Percentiles rank a stretch among this genome's conserved stretches.
Evolutionary conservation across 64 coral and sea anemone genomes (phyloP).

Genomic region (Montipora foliosa): DNA sequence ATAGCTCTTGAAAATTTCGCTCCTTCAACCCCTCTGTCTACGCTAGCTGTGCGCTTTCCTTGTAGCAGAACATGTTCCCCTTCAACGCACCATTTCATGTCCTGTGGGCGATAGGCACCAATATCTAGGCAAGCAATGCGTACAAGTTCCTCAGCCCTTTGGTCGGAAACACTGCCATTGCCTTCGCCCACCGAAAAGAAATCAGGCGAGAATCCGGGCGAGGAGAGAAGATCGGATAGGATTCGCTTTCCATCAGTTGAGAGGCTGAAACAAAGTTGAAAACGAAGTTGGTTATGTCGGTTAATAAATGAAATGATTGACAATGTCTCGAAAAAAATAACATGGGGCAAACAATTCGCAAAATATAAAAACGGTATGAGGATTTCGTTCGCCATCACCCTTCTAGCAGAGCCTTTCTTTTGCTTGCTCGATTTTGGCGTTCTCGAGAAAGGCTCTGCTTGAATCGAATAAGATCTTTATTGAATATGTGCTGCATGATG

Average conservation of each 20-base stretch:
- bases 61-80: constrained; percentile 33
- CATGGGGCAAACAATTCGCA: no score
- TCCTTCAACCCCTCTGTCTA: constrained; percentile 4
- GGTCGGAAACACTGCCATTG: not conserved
- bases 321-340: no score
- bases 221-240: not conserved
- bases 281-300: not conserved
- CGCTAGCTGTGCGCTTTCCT: constrained; percentile 12
- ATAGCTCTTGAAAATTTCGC: constrained; percentile 51
- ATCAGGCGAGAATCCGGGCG: constrained; percentile 19
- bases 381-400: no score
- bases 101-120: constrained; percentile 30
- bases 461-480: no score
- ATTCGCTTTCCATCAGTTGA: not conserved
- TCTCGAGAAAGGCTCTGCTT: no score
- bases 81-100: constrained; percentile 47
- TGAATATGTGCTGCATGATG: no score
- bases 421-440: no score
- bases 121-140: constrained; percentile 59
- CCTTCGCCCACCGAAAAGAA: constrained; percentile 34
- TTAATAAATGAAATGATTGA: not conserved
- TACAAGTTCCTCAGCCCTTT: not conserved
- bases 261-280: constrained; percentile 5
- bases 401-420: no score
- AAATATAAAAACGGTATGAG: no score